phyloP scores from a whole-genome alignment of 2,888 invertebrate genomes.

The Plusia festucae region DNA sequence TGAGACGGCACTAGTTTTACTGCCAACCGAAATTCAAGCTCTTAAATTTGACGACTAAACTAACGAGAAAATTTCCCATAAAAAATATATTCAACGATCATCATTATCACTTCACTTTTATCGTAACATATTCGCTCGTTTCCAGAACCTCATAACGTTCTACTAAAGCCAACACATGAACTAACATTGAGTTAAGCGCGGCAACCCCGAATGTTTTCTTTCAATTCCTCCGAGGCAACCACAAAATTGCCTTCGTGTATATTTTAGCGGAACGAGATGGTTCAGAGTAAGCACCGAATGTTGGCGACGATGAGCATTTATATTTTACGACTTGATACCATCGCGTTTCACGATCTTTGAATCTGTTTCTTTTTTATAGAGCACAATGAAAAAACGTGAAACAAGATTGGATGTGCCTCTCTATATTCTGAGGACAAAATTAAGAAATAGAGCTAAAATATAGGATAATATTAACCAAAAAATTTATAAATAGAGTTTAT shows the following conservation, averaged over 20 bases:
- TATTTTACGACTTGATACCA: conserved; percentile 39
- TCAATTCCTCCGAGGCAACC: conserved; percentile 54
- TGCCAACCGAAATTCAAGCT: too few relatives aligned
- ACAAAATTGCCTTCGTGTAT: conserved; percentile 61
- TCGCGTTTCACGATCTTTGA: conserved; percentile 14
- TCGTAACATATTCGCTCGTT: not conserved
- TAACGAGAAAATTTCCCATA: not conserved
- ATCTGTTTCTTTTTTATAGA: not conserved
- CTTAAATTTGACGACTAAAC: too few relatives aligned
- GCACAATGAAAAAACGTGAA: too few relatives aligned
- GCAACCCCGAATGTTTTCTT: conserved; percentile 58
- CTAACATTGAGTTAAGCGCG: conserved; percentile 30
- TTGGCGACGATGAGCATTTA: conserved; percentile 19
- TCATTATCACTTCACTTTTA: not conserved
- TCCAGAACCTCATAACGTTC: not conserved
- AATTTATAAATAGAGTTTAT: too few relatives aligned
- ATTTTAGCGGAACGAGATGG: conserved; percentile 56
- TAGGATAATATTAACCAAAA: too few relatives aligned
- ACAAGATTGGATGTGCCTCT: too few relatives aligned
- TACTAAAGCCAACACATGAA: conserved; percentile 20
- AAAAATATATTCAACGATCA: not conserved
- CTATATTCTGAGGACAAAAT: too few relatives aligned
- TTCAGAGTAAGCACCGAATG: conserved; percentile 11
- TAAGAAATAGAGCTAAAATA: too few relatives aligned
- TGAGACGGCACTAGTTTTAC: too few relatives aligned